Conservation (phyloP, 2,888 invertebrate genomes). For the Ochropacha duplaris region DNA sequence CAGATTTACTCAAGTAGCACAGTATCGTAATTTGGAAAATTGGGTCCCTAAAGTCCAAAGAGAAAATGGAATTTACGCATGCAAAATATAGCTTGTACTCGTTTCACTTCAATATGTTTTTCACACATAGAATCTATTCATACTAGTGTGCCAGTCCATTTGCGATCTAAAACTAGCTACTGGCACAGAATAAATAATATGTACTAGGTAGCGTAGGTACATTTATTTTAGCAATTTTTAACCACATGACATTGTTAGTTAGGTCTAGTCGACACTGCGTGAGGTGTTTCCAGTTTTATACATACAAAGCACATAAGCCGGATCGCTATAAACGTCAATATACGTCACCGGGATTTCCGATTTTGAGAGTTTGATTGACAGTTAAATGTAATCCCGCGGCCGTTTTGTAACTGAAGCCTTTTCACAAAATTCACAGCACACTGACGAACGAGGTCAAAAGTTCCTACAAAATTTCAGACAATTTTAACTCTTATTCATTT, state of each 20-base stretch:
- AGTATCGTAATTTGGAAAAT: neutral
- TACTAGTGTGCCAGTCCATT: neutral
- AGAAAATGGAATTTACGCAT: neutral
- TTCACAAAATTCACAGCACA: constrained; percentile 3
- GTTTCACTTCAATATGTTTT: neutral
- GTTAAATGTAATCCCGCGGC: constrained; percentile 11
- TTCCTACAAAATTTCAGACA: neutral
- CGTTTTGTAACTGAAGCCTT: constrained; percentile 10
- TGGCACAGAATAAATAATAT: too few species aligned
- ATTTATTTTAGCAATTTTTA: neutral
- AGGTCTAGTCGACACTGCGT: neutral
- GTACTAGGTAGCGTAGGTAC: neutral
- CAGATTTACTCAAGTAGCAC: too few species aligned
- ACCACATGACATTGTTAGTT: neutral
- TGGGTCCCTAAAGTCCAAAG: neutral
- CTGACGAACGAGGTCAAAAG: neutral
- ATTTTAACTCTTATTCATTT: neutral
- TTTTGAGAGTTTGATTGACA: constrained; percentile 41
- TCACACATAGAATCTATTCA: neutral
- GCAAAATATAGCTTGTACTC: neutral
- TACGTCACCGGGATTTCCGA: constrained; percentile 32
- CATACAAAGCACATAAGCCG: constrained; percentile 32
- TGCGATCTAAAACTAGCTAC: neutral
- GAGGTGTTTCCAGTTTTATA: neutral
- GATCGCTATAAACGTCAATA: constrained; percentile 18